Evolutionary conservation across 53 echinoderm and acorn worm genomes (phyloP).

Genomic region (Hippasteria phrygiana): DNA sequence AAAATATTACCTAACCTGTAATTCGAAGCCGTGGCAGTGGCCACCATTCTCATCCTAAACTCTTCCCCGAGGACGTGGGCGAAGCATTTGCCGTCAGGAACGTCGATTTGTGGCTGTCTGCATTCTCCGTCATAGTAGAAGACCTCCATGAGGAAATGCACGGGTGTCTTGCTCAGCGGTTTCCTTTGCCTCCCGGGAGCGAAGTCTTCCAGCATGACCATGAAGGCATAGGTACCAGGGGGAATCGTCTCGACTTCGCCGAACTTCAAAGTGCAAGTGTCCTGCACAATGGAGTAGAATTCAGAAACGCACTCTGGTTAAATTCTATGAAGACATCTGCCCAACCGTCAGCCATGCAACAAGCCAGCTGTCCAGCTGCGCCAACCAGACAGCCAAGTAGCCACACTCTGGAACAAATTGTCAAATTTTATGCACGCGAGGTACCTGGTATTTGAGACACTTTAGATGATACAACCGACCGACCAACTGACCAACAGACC

Average conservation of each 20-base stretch:
- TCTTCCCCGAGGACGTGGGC: conserved; percentile 18
- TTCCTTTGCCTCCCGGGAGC: not conserved
- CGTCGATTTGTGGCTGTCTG: conserved; percentile 5
- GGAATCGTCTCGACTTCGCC: conserved; percentile 1
- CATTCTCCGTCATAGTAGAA: conserved; percentile 14
- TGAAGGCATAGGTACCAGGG: conserved; percentile 35
- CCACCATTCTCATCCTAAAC: conserved; percentile 26
- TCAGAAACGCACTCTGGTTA: no score
- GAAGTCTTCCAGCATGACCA: conserved; percentile 47
- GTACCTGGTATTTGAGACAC: no score
- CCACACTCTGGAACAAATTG: no score
- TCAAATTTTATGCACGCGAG: no score
- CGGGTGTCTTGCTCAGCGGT: conserved; percentile 36
- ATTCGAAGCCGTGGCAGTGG: conserved; percentile 7
- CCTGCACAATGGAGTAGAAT: no score
- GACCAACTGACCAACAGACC: no score
- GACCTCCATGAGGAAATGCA: conserved; percentile 34
- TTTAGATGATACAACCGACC: no score
- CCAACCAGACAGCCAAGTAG: no score
- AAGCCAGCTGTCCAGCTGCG: no score
- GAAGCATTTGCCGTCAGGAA: conserved; percentile 18
- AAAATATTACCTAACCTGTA: not conserved
- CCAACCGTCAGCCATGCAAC: no score
- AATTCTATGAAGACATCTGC: no score
- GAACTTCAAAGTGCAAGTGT: not conserved